Conservation (phyloP, 2,113 vertebrate genomes). For the Pithys albifrons region DNA sequence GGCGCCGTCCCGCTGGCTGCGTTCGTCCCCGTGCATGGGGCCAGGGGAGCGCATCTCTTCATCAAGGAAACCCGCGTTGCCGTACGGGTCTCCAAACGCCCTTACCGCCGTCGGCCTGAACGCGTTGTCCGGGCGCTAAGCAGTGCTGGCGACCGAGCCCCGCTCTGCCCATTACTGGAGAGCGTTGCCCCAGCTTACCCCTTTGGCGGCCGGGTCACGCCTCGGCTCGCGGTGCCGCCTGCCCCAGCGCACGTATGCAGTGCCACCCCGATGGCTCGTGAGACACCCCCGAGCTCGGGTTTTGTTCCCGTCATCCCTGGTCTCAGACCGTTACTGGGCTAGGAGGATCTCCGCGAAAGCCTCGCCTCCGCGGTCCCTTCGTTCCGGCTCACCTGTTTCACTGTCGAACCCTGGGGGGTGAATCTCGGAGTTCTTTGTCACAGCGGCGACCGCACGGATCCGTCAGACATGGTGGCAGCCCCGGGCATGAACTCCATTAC, state of each 20-base stretch:
- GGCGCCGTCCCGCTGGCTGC: not conserved
- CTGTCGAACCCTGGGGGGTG: not conserved
- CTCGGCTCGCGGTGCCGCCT: not conserved
- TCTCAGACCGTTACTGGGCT: not conserved
- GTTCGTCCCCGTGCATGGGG: not conserved
- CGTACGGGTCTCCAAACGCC: not conserved
- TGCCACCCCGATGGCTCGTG: not conserved
- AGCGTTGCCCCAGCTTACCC: not conserved
- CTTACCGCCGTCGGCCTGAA: not conserved
- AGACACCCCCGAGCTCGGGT: not conserved
- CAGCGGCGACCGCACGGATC: not conserved
- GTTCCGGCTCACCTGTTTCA: not conserved
- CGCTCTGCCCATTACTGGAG: not conserved
- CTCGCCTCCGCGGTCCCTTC: not conserved
- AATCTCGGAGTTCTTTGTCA: not conserved
- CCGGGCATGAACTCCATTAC: not conserved
- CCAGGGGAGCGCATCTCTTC: not conserved
- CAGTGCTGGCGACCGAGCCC: not conserved
- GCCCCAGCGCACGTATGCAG: not conserved
- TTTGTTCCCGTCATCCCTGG: not conserved
- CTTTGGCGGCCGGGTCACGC: not conserved
- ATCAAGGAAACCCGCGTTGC: not conserved
- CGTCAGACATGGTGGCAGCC: not conserved
- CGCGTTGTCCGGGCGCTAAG: not conserved
- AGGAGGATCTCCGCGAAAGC: not conserved